Evolutionary conservation across 2,888 invertebrate genomes (phyloP).

Genomic region (Polietes domitor): DNA sequence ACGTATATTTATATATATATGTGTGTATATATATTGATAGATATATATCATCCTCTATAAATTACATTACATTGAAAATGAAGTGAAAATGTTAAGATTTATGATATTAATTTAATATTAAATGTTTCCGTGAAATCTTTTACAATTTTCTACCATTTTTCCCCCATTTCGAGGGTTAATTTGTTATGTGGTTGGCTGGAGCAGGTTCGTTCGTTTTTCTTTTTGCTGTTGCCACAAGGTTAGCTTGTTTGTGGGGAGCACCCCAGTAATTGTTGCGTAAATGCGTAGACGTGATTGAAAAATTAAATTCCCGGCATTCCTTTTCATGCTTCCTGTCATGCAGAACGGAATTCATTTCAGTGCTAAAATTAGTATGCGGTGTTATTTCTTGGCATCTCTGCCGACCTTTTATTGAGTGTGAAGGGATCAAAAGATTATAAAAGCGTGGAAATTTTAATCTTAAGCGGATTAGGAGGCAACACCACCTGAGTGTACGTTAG

Average conservation of each 20-base stretch:
- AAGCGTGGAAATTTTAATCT: neutral
- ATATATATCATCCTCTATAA: too few species aligned
- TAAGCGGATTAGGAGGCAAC: neutral
- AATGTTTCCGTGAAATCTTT: constrained; percentile 13
- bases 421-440: neutral
- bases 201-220: too few species aligned
- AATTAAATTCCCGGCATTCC: neutral
- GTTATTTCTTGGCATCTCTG: neutral
- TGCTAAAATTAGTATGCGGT: neutral
- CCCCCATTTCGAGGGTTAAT: too few species aligned
- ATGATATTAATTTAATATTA: constrained; percentile 25
- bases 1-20: neutral
- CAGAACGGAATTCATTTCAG: neutral
- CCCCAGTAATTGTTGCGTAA: neutral
- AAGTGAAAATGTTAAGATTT: constrained; percentile 28
- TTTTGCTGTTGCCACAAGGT: too few species aligned
- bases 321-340: neutral
- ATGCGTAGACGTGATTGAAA: neutral
- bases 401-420: neutral
- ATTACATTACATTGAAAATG: constrained; percentile 23
- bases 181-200: too few species aligned
- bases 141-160: neutral
- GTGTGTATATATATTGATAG: too few species aligned
- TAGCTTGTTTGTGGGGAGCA: neutral
- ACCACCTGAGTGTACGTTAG: neutral